A percentile compares a stretch with the other conserved stretches of the same genome.
Evolutionary conservation across 2,113 vertebrate species (phyloP).

Genomic region (Misgurnus anguillicaudatus): DNA sequence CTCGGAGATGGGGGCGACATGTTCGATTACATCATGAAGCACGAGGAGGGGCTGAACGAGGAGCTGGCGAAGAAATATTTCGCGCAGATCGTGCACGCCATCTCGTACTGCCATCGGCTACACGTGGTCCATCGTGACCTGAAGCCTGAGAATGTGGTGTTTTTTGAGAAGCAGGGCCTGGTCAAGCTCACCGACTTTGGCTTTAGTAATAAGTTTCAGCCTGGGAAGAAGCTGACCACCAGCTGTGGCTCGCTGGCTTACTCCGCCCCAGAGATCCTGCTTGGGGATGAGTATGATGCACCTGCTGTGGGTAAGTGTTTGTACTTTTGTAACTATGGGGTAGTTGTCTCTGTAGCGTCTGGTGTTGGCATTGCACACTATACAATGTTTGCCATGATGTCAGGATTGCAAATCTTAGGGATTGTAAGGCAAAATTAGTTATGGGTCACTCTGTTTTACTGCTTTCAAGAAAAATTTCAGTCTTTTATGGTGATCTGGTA

Average conservation of each 20-base stretch:
- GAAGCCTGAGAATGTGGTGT: conserved; percentile 97
- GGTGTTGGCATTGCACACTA: no score
- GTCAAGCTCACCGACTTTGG: conserved; percentile 99
- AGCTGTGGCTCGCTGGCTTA: conserved; percentile 97
- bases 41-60: conserved; percentile 95
- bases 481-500: no score
- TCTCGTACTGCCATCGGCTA: conserved; percentile 97
- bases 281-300: conserved; percentile 97
- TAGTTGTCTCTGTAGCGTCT: background rate
- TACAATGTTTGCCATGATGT: no score
- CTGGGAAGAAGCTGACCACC: conserved; percentile 96
- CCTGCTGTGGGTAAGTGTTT: conserved; percentile 90
- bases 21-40: conserved; percentile 99
- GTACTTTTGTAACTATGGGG: background rate
- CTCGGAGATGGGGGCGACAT: conserved; percentile 96
- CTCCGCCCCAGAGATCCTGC: conserved; percentile 94
- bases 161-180: conserved; percentile 97
- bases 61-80: conserved; percentile 98
- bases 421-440: no score
- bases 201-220: conserved; percentile 99
- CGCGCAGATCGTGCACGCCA: conserved; percentile 96
- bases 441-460: no score
- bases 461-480: no score
- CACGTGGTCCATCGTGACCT: conserved; percentile 97
- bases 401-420: no score